Evolutionary conservation across 2,797 vertebrate genomes (phyloP), one percentile per base, ranked within the genome.

Genomic region (Mustela erminea): DNA sequence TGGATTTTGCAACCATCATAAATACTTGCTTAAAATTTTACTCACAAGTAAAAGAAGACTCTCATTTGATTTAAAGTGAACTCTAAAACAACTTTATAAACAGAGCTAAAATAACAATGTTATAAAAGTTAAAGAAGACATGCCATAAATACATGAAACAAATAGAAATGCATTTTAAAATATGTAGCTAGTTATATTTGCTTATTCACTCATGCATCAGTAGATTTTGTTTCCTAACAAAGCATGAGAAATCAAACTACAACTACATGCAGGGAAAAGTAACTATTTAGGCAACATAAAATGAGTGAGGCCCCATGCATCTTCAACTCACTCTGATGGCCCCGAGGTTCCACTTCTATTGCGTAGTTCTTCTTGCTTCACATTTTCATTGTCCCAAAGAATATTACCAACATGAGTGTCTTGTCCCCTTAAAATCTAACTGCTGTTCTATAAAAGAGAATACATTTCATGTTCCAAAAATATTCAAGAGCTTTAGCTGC

Each of bases 1-100:
- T 95, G 58, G 2, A 70, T 94, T 96, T 95, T 92, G 17, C 56
- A 97, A 83, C 62, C n/a, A 84, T 77, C 64, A 38, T 70, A 56
- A 32, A 87, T 85, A 62, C 58, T 95, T 96, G 54, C 54, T 84
- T 62, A 95, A 70, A 66, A 81, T 93, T 94, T 87, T 78, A 56
- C 74, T 85, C 77, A 78, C 43, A 64, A 72, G 64, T 56, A 77
- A 83, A 54, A 91, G 29, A 95, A 97, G 93, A 64, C 49, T 15
- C 1, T 94, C 20, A 66, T 95, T 75, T 68, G 46, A 72, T 94
- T 85, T 95, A 58, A 87, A 97, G 46, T 43, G 54, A 64, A 70
- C 11, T 62, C 49, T 52, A 81, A 93, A 88, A 32, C 14, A 93
- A 41, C 23, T 96, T 93, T 78, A 78, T 27, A 72, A 68, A 2